These are phyloP conservation scores for Astropecten irregularis DNA, from an alignment of 53 echinoderm and acorn worm species.

Conservation along the genomic window DNA sequence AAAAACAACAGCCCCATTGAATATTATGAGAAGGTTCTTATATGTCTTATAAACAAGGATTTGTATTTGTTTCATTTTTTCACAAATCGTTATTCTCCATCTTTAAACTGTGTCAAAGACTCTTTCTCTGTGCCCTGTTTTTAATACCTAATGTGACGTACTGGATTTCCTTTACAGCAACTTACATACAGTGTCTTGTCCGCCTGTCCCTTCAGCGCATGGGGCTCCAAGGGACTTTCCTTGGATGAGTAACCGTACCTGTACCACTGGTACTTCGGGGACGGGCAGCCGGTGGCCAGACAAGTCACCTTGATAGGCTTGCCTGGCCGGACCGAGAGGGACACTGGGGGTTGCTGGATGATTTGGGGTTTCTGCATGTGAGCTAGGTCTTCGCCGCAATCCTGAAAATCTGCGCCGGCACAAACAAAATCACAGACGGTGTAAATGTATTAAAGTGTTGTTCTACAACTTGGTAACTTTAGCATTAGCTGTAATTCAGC, in stretches of 20 bases:
- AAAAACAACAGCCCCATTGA: too few species aligned
- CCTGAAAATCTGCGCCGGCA: not conserved
- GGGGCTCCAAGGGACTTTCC: not conserved
- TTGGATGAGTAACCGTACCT: slow-evolving; percentile 32
- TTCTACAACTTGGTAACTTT: not conserved
- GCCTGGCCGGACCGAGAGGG: slow-evolving; percentile 52
- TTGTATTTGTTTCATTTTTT: too few species aligned
- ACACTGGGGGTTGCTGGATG: slow-evolving; percentile 50
- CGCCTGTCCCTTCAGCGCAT: slow-evolving; percentile 20
- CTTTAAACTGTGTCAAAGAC: too few species aligned
- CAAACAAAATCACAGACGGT: not conserved
- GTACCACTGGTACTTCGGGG: slow-evolving; percentile 89
- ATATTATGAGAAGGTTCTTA: too few species aligned
- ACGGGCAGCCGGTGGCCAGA: slow-evolving; percentile 66
- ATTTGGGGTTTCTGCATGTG: slow-evolving; percentile 54
- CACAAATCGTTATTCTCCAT: too few species aligned
- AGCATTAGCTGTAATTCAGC: not conserved
- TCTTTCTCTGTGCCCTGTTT: too few species aligned
- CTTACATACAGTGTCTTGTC: slow-evolving; percentile 41
- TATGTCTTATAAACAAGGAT: too few species aligned
- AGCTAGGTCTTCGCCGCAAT: not conserved
- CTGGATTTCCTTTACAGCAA: too few species aligned
- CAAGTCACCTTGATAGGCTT: slow-evolving; percentile 63
- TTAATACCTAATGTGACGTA: too few species aligned
- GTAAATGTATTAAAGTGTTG: not conserved